phyloP scores from a whole-genome alignment of 2,888 invertebrate genomes.

The Muschampia plurimacula region DNA sequence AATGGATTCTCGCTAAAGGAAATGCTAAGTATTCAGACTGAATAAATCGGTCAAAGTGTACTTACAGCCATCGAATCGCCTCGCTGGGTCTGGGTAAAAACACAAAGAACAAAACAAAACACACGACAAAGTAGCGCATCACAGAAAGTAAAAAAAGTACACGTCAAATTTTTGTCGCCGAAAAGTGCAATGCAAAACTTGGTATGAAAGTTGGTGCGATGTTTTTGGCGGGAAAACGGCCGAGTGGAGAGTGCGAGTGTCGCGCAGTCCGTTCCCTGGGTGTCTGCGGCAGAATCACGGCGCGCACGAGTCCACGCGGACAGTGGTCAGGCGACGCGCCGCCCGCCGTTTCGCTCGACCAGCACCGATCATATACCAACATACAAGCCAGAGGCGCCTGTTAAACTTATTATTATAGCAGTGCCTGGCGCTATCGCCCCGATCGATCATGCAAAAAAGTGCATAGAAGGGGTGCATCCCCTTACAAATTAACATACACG shows the following conservation, averaged over 20 bases:
- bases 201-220: slow-evolving; percentile 51
- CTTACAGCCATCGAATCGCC: slow-evolving; percentile 83
- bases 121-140: slow-evolving; percentile 77
- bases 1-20: slow-evolving; percentile 14
- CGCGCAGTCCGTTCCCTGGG: slow-evolving; percentile 56
- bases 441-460: slow-evolving; percentile 18
- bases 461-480: slow-evolving; percentile 7
- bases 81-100: slow-evolving; percentile 74
- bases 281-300: slow-evolving; percentile 67
- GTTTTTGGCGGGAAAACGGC: slow-evolving; percentile 73
- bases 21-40: slow-evolving; percentile 22
- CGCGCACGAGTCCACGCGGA: slow-evolving; percentile 53
- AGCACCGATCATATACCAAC: slow-evolving; percentile 39
- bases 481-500: slow-evolving; percentile 15
- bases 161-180: slow-evolving; percentile 31
- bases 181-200: slow-evolving; percentile 19
- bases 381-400: slow-evolving; percentile 22
- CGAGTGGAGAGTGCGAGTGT: slow-evolving; percentile 46
- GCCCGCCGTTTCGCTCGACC: slow-evolving; percentile 52
- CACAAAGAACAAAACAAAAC: slow-evolving; percentile 80
- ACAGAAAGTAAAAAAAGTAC: slow-evolving; percentile 55
- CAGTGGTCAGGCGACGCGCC: slow-evolving; percentile 74
- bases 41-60: slow-evolving; percentile 49
- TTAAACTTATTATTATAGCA: slow-evolving; percentile 2
- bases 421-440: slow-evolving; percentile 4